A percentile compares a stretch with the other conserved stretches of the same genome.
phyloP scores from a whole-genome alignment of 2,888 invertebrate species.

The Acleris cristana region DNA sequence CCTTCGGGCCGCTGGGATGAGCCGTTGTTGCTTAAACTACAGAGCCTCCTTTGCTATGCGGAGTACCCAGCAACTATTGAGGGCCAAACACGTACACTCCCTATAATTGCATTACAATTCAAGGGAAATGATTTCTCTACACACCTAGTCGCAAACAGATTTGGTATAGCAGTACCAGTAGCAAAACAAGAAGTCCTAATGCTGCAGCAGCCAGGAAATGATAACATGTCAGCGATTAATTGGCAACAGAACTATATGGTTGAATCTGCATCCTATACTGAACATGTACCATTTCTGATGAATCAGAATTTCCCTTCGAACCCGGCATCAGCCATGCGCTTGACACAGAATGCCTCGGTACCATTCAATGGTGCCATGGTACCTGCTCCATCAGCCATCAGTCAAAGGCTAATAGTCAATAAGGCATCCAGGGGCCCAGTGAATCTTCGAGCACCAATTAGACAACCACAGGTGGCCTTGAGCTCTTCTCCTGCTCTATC shows the following conservation, averaged over 20 bases:
- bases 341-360: constrained; percentile 65
- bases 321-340: constrained; percentile 72
- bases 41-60: constrained; percentile 70
- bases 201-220: constrained; percentile 52
- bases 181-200: constrained; percentile 76
- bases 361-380: constrained; percentile 63
- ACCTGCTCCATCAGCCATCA: constrained; percentile 59
- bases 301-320: constrained; percentile 76
- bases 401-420: constrained; percentile 66
- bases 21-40: constrained; percentile 67
- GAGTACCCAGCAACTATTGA: constrained; percentile 69
- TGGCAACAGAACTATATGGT: constrained; percentile 61
- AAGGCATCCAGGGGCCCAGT: constrained; percentile 66
- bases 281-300: constrained; percentile 72
- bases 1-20: constrained; percentile 82
- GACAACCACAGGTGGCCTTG: constrained; percentile 61
- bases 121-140: constrained; percentile 77
- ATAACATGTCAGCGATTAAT: constrained; percentile 54
- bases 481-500: constrained; percentile 39
- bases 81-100: constrained; percentile 64
- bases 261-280: constrained; percentile 60
- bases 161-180: constrained; percentile 73
- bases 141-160: constrained; percentile 71
- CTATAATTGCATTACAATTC: constrained; percentile 75
- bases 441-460: constrained; percentile 64